phyloP scores from a whole-genome alignment of 2,113 vertebrate genomes.

The Erythrolamprus reginae region DNA sequence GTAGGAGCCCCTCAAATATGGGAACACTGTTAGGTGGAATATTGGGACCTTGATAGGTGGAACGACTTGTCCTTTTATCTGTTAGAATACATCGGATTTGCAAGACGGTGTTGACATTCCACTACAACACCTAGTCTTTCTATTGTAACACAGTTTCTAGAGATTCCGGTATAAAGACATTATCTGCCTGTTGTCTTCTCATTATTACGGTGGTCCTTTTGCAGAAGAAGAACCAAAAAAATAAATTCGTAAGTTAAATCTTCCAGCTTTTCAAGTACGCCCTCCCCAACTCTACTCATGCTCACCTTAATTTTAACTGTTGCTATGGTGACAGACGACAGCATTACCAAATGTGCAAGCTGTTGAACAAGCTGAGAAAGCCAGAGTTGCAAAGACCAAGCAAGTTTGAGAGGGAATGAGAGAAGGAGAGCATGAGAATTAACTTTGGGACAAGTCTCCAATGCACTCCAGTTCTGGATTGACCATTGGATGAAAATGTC shows the following conservation, averaged over 20 bases:
- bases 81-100: neutral
- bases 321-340: constrained; percentile 70
- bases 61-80: neutral
- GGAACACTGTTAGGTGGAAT: neutral
- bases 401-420: neutral
- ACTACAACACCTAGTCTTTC: neutral
- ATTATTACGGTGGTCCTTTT: constrained; percentile 18
- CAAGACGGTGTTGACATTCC: neutral
- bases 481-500: constrained; percentile 6
- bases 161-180: constrained; percentile 32
- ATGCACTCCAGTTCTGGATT: constrained; percentile 53
- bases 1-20: neutral
- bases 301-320: constrained; percentile 73
- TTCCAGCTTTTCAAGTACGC: constrained; percentile 50
- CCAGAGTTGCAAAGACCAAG: neutral
- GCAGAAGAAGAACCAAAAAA: neutral
- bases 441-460: constrained; percentile 67
- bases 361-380: constrained; percentile 70
- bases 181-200: constrained; percentile 40
- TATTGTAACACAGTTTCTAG: constrained; percentile 14
- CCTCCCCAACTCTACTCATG: constrained; percentile 43
- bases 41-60: neutral
- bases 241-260: constrained; percentile 41
- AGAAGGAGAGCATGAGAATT: constrained; percentile 69
- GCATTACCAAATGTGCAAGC: constrained; percentile 75